Percentiles rank a stretch among this genome's conserved stretches.
These are phyloP conservation scores for Hylaeus volcanicus DNA, from an alignment of 1,140 invertebrate species.

Conservation along the genomic window DNA sequence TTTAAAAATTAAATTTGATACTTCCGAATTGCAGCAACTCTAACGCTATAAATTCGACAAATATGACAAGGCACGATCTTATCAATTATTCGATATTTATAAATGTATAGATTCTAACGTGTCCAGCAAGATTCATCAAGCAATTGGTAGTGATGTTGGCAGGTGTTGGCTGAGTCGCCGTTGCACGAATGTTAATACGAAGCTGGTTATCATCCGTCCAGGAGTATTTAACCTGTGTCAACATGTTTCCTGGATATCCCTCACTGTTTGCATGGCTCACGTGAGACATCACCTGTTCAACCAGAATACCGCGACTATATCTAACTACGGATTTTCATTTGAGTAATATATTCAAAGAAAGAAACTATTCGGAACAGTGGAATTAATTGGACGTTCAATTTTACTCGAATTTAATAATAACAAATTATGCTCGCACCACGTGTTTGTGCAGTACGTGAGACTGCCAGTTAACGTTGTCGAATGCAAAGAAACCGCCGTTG, in stretches of 20 bases:
- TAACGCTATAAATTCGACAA: no score
- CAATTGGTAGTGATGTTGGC: constrained; percentile 85
- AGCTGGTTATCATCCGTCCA: constrained; percentile 83
- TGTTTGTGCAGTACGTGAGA: constrained; percentile 69
- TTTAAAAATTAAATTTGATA: background rate
- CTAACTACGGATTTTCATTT: no score
- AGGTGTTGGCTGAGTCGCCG: constrained; percentile 82
- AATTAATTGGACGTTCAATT: background rate
- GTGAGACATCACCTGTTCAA: constrained; percentile 74
- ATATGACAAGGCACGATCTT: no score
- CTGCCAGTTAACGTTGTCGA: constrained; percentile 84
- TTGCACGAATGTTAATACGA: constrained; percentile 83
- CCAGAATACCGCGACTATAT: background rate
- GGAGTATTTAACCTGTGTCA: constrained; percentile 82
- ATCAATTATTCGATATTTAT: no score
- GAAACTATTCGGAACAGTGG: background rate
- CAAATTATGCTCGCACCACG: constrained; percentile 58
- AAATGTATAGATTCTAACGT: constrained; percentile 67
- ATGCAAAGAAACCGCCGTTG: constrained; percentile 84
- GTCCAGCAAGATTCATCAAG: constrained; percentile 87
- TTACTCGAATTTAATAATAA: background rate
- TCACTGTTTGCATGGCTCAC: constrained; percentile 82
- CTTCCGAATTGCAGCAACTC: no score
- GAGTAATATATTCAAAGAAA: background rate
- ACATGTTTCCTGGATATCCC: constrained; percentile 82